Evolutionary conservation across 92 coral and sea anemone species (phyloP).

Genomic region (Porites divaricata): DNA sequence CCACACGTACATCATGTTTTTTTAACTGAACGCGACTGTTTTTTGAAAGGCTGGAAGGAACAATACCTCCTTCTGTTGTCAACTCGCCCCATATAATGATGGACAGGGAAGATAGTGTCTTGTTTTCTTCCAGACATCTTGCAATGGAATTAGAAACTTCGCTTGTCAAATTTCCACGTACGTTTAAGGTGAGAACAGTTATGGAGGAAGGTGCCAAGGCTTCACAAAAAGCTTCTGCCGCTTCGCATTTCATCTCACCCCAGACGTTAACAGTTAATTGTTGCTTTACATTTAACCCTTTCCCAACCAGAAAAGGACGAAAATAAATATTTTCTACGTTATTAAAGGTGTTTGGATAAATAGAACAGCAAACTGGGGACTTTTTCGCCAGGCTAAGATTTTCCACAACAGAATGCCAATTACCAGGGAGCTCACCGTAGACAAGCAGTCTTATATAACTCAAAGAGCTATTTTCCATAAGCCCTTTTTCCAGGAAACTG

Average conservation of each 20-base stretch:
- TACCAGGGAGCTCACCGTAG: conserved; percentile 1
- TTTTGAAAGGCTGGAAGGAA: neutral
- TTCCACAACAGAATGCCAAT: neutral
- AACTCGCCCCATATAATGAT: conserved; percentile 8
- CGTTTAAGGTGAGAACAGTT: neutral
- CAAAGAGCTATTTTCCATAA: neutral
- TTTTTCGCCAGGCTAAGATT: neutral
- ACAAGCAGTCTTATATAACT: neutral
- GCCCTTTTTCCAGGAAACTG: neutral
- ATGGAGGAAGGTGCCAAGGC: neutral
- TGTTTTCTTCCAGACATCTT: neutral
- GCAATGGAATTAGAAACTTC: neutral
- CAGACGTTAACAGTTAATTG: neutral
- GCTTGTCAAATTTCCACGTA: neutral
- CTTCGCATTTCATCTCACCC: conserved; percentile 5
- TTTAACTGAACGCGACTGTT: neutral
- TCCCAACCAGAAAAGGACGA: neutral
- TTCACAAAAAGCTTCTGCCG: neutral
- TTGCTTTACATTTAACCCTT: neutral
- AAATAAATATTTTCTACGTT: neutral
- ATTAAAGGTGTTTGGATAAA: conserved; percentile 12
- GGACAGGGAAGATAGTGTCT: neutral
- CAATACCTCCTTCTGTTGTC: neutral
- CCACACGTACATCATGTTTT: neutral
- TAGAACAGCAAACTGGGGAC: no score